Conservation (phyloP, 2,797 vertebrate genomes). For the Hydrophis major region DNA sequence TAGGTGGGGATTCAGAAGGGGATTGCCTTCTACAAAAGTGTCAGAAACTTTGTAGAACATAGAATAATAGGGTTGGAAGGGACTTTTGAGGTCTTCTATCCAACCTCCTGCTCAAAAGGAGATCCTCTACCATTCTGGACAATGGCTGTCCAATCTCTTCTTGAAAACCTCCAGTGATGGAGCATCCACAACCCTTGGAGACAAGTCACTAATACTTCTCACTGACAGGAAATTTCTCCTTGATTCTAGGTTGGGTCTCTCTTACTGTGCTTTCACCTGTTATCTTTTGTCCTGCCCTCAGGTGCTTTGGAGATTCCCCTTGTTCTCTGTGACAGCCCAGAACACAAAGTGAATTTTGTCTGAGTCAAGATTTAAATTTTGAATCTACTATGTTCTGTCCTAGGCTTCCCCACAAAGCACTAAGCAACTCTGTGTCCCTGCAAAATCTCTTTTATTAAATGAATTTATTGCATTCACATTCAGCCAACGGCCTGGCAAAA, state of each 20-base stretch:
- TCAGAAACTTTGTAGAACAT: neutral
- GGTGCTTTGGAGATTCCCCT: neutral
- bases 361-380: neutral
- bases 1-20: accelerated
- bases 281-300: neutral
- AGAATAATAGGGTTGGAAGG: neutral
- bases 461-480: too few relatives aligned
- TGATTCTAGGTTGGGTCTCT: neutral
- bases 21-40: neutral
- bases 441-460: too few relatives aligned
- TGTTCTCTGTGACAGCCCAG: neutral
- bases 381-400: neutral
- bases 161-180: neutral
- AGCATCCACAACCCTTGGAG: neutral
- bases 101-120: neutral
- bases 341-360: neutral
- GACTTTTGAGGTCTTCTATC: neutral
- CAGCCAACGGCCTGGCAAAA: too few relatives aligned
- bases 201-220: neutral
- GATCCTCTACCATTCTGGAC: neutral
- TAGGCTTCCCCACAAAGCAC: too few relatives aligned
- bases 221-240: neutral
- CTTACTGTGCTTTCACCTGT: neutral
- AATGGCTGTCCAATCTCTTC: neutral
- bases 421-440: too few relatives aligned